Evolutionary conservation across 2,113 vertebrate species (phyloP), one percentile per base, ranked within the genome.

Genomic region (Campylomormyrus numenius): DNA sequence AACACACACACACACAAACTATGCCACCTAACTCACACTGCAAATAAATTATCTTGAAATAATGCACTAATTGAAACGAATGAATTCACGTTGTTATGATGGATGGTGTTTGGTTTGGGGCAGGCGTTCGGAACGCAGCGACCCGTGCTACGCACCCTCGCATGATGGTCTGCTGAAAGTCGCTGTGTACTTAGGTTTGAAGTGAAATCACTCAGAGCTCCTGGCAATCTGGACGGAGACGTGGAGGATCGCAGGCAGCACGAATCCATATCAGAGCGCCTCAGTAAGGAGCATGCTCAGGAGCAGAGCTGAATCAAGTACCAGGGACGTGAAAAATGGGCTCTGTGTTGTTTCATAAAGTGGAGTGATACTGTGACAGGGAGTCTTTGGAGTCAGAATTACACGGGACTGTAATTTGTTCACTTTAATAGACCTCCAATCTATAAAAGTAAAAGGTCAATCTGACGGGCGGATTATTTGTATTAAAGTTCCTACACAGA

Each of bases 151-250:
- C 87, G 53, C 88, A 83, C 89, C 74, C 89, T 92, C 92, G 93
- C 93, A 94, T 95, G 95, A 95, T 95, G 95, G 95, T 95, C 95
- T 94, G 91, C 15, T 95, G 94, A 91, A 94, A 89, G 91, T 92
- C 50, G 66, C 89, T 92, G 90, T 90, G 91, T 93, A 92, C 93
- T 93, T 94, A 92, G 90, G 90, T 93, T 88, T 90, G 93, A 89
- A 89, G 88, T 62, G 92, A 90, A 92, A 95, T 94, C 93, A 90
- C 89, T 91, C 89, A 46, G 49, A 89, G 88, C 74, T 77, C 86
- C 66, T 88, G 90, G 90, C 85, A 31, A 49, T 85, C 42, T n/a
- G 83, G 6, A n/a, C 0, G 39, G 77, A 83, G 35, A 62, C 21
- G 77, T 42, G 31, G 35, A 83, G 17, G 42, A n/a, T 42, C 2